These are phyloP conservation scores for Campylomormyrus tamandua DNA, from an alignment of 2,113 vertebrate species.

Conservation along the genomic window DNA sequence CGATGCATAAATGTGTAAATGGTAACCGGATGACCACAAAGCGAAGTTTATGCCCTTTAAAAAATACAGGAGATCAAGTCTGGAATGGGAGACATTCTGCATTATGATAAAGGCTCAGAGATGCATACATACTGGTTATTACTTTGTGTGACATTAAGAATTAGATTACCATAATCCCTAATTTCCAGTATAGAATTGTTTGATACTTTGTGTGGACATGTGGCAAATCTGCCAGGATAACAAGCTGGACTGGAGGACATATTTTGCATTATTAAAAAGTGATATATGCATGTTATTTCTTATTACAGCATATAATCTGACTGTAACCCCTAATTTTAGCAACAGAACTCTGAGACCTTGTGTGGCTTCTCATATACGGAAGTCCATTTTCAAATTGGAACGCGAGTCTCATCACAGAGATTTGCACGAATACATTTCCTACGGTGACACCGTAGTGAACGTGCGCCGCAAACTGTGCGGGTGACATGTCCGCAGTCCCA, in stretches of 20 bases:
- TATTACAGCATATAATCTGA: neutral
- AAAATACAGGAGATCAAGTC: neutral
- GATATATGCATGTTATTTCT: neutral
- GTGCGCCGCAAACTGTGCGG: too few species aligned
- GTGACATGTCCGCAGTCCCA: too few species aligned
- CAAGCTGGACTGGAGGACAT: neutral
- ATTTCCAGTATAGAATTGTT: neutral
- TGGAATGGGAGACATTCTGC: neutral
- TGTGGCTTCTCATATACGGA: neutral
- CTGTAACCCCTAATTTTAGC: neutral
- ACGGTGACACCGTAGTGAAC: neutral
- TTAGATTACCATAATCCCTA: neutral
- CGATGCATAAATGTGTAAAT: neutral
- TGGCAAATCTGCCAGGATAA: neutral
- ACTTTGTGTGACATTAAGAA: neutral
- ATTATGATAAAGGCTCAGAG: neutral
- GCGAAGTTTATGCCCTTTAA: neutral
- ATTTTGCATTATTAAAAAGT: neutral
- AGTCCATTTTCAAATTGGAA: neutral
- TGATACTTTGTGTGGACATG: neutral
- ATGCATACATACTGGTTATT: neutral
- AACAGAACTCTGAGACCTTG: neutral
- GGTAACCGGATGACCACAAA: neutral
- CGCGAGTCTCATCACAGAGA: neutral
- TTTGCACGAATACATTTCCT: neutral